Conservation (phyloP, 2,888 invertebrate species). For the Syrista parreyssii region DNA sequence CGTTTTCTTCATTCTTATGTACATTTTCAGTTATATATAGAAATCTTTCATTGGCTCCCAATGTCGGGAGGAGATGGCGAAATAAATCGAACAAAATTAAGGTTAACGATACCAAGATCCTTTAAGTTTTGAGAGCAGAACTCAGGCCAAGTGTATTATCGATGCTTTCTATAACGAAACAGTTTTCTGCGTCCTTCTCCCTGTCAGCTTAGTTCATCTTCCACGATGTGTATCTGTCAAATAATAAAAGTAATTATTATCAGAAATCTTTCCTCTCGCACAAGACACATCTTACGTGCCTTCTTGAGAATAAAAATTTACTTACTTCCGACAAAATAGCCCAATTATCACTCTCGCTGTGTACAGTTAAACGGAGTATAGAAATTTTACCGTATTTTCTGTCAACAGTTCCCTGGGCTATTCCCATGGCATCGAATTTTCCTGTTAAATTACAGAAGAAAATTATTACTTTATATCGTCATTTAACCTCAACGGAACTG, state of each 20-base stretch:
- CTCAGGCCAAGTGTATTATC: conserved; percentile 10
- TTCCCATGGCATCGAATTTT: conserved; percentile 82
- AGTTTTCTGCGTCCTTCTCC: conserved; percentile 11
- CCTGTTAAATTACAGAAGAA: conserved; percentile 63
- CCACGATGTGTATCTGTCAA: conserved; percentile 61
- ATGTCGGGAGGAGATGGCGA: neutral
- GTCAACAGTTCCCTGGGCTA: conserved; percentile 80
- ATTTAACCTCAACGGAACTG: no score
- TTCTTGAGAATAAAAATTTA: conserved; percentile 10
- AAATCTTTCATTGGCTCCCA: neutral
- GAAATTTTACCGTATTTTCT: conserved; percentile 76
- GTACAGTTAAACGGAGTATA: conserved; percentile 81
- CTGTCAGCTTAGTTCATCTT: conserved; percentile 62
- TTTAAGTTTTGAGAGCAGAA: neutral
- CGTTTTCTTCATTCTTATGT: neutral
- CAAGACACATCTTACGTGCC: neutral
- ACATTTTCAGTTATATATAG: neutral
- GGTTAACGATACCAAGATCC: neutral
- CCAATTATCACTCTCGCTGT: conserved; percentile 87
- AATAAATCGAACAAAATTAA: neutral
- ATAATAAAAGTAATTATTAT: conserved; percentile 20
- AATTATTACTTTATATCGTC: neutral
- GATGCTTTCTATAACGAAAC: conserved; percentile 18
- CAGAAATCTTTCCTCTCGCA: conserved; percentile 16
- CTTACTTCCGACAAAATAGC: conserved; percentile 90